Evolutionary conservation across 2,113 vertebrate genomes (phyloP).

Genomic region (Merops nubicus): DNA sequence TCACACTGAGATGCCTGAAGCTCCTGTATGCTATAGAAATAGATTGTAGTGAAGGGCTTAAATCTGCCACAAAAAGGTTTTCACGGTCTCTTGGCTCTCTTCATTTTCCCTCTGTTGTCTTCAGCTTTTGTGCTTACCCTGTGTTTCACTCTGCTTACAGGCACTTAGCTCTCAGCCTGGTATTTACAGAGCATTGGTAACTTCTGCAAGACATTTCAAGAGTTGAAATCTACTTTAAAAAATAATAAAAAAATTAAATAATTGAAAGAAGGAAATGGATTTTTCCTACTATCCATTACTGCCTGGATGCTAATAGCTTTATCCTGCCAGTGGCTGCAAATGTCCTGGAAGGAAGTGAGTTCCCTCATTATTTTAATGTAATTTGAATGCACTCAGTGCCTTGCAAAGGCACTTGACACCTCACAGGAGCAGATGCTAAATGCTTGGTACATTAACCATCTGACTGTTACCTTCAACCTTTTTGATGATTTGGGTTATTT

Average conservation of each 20-base stretch:
- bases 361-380: slow-evolving; percentile 48
- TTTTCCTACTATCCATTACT: slow-evolving; percentile 46
- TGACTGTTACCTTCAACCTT: background rate
- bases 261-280: background rate
- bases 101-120: background rate
- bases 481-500: slow-evolving; percentile 16
- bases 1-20: background rate
- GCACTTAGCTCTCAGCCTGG: background rate
- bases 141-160: background rate
- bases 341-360: slow-evolving; percentile 32
- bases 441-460: slow-evolving; percentile 46
- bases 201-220: background rate
- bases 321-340: background rate
- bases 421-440: slow-evolving; percentile 37
- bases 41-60: background rate
- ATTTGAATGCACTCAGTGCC: slow-evolving; percentile 45
- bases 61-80: background rate
- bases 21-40: background rate
- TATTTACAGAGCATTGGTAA: background rate
- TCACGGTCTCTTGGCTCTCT: background rate
- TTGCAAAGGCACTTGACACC: slow-evolving; percentile 49
- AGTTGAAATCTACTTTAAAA: background rate
- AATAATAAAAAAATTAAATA: background rate
- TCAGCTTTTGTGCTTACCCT: background rate
- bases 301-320: slow-evolving; percentile 25